Evolutionary conservation across 2,888 invertebrate genomes (phyloP).

Genomic region (Euspilapteryx auroguttella): DNA sequence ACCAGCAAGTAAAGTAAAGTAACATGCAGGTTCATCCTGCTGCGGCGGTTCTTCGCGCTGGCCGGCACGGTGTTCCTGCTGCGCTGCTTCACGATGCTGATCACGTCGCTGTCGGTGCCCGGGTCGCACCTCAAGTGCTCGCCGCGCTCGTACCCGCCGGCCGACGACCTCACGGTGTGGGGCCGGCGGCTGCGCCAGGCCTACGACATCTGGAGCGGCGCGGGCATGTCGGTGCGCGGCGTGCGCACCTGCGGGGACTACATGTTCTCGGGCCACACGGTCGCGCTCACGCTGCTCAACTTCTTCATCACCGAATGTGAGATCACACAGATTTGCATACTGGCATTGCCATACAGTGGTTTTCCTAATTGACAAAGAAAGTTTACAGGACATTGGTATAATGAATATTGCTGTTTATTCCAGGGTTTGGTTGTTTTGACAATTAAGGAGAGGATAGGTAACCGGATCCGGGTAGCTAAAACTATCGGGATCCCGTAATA

Average conservation of each 20-base stretch:
- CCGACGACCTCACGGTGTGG: slow-evolving; percentile 61
- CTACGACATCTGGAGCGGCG: slow-evolving; percentile 95
- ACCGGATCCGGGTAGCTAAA: too few relatives aligned
- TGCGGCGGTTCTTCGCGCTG: slow-evolving; percentile 93
- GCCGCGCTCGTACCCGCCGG: slow-evolving; percentile 75
- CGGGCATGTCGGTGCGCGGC: slow-evolving; percentile 97
- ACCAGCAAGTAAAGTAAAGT: too few relatives aligned
- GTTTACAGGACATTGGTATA: too few relatives aligned
- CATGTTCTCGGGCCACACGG: slow-evolving; percentile 99
- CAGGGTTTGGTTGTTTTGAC: too few relatives aligned
- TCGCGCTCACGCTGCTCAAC: slow-evolving; percentile 94
- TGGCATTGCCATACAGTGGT: too few relatives aligned
- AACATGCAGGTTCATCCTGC: slow-evolving; percentile 93
- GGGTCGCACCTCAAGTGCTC: slow-evolving; percentile 95
- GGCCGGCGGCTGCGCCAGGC: slow-evolving; percentile 69
- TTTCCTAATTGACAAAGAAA: too few relatives aligned
- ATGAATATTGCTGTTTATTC: too few relatives aligned
- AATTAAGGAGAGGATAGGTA: too few relatives aligned
- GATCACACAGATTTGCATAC: too few relatives aligned
- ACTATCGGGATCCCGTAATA: too few relatives aligned
- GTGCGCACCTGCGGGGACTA: slow-evolving; percentile 99
- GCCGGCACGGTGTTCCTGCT: slow-evolving; percentile 97
- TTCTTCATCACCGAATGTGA: slow-evolving; percentile 99
- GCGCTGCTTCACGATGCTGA: slow-evolving; percentile 97
- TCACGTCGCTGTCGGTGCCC: slow-evolving; percentile 98